A percentile compares a stretch with the other conserved stretches of the same genome.
Conservation (phyloP, 2,113 vertebrate species). For the Anser brachyrhynchus region DNA sequence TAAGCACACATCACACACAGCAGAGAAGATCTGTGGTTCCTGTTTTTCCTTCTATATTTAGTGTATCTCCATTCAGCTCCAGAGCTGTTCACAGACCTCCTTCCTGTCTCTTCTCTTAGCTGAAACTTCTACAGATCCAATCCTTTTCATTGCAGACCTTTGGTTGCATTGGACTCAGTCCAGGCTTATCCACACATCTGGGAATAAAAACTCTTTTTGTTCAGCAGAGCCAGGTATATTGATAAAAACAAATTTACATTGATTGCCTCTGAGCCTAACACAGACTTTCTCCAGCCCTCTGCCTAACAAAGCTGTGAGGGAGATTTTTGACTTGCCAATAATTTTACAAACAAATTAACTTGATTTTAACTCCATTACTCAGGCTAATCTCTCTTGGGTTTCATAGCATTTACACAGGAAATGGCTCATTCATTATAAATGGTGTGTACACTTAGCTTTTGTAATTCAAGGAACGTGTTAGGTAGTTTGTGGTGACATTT, state of each 20-base stretch:
- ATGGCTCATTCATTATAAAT: conserved; percentile 57
- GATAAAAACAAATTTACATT: conserved; percentile 14
- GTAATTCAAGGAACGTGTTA: not conserved
- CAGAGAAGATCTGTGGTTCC: not conserved
- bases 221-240: not conserved
- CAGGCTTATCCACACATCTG: not conserved
- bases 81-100: not conserved
- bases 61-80: not conserved
- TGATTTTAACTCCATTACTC: conserved; percentile 49
- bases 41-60: not conserved
- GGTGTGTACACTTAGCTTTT: not conserved
- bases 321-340: conserved; percentile 27
- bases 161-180: not conserved
- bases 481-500: conserved; percentile 8
- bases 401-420: conserved; percentile 50
- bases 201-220: not conserved
- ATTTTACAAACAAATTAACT: conserved; percentile 60
- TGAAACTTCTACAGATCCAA: not conserved
- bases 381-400: conserved; percentile 47
- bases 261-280: not conserved
- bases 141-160: not conserved
- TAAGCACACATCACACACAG: not conserved
- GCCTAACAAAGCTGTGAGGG: not conserved
- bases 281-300: not conserved
- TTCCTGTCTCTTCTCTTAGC: not conserved